These are phyloP conservation scores for Pseudobourletiella spinata DNA, from an alignment of 1,140 invertebrate genomes.

Conservation along the genomic window DNA sequence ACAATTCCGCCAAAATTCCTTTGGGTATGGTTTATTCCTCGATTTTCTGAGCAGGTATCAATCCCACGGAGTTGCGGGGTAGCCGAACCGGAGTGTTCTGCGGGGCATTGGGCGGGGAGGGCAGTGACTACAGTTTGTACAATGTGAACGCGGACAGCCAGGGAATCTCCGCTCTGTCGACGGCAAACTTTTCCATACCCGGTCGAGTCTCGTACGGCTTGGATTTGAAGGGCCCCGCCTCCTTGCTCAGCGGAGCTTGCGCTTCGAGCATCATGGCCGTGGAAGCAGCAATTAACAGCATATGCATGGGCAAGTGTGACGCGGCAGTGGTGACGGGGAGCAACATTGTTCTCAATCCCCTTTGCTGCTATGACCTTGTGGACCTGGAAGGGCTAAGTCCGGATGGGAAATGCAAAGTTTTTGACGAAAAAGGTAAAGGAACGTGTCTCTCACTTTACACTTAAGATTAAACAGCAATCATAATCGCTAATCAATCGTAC, in stretches of 20 bases:
- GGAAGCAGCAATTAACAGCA: constrained; percentile 58
- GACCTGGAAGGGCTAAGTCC: constrained; percentile 77
- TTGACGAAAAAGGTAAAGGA: too few relatives aligned
- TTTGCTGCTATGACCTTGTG: constrained; percentile 83
- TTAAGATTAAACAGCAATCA: too few relatives aligned
- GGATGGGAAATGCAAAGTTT: constrained; percentile 84
- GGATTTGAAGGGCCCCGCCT: constrained; percentile 50
- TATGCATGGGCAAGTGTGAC: constrained; percentile 81
- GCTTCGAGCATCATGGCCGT: constrained; percentile 51
- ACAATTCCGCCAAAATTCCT: too few relatives aligned
- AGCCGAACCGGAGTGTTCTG: constrained; percentile 51
- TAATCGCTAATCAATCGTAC: too few relatives aligned
- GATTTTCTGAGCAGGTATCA: too few relatives aligned
- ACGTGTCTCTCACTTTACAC: too few relatives aligned
- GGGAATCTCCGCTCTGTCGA: constrained; percentile 54
- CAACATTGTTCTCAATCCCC: constrained; percentile 49
- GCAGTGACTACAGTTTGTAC: not conserved
- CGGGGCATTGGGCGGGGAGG: constrained; percentile 42
- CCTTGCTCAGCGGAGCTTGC: constrained; percentile 49
- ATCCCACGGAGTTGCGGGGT: not conserved
- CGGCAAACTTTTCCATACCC: constrained; percentile 55
- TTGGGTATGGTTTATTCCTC: too few relatives aligned
- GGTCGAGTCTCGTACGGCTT: constrained; percentile 57
- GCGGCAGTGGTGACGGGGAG: constrained; percentile 50
- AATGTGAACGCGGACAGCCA: constrained; percentile 11